phyloP scores from a whole-genome alignment of 2,113 vertebrate species.

The Bos javanicus region DNA sequence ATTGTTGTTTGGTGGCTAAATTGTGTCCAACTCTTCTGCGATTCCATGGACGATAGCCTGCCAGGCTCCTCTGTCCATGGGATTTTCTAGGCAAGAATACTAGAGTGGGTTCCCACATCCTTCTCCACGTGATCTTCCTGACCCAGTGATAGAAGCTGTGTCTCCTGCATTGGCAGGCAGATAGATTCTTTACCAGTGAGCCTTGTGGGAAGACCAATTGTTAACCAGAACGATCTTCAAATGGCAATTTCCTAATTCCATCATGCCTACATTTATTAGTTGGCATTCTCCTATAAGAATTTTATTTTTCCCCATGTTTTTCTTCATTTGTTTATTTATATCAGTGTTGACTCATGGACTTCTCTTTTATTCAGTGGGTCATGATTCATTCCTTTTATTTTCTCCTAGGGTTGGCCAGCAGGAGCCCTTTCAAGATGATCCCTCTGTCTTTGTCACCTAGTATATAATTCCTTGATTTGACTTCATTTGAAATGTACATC shows the following conservation, averaged over 20 bases:
- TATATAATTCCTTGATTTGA: background rate
- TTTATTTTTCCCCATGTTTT: background rate
- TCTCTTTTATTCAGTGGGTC: background rate
- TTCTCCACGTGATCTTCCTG: background rate
- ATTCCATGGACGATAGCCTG: background rate
- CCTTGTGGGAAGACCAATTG: background rate
- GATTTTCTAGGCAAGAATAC: background rate
- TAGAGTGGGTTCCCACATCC: background rate
- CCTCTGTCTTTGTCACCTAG: background rate
- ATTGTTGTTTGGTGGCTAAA: background rate
- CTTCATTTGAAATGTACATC: background rate
- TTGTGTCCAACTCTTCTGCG: background rate
- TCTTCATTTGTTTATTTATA: background rate
- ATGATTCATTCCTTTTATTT: background rate
- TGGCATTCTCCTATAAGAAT: background rate
- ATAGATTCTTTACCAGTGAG: background rate
- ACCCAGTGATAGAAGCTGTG: background rate
- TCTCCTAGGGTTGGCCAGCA: background rate
- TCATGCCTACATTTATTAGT: background rate
- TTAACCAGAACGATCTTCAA: background rate
- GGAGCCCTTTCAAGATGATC: background rate
- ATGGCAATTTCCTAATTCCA: background rate
- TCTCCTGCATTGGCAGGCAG: background rate
- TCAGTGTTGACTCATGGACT: background rate
- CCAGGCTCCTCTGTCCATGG: background rate